Base-by-base conservation (phyloP, 2,797 vertebrate species). In the Naso thynnoides region DNA sequence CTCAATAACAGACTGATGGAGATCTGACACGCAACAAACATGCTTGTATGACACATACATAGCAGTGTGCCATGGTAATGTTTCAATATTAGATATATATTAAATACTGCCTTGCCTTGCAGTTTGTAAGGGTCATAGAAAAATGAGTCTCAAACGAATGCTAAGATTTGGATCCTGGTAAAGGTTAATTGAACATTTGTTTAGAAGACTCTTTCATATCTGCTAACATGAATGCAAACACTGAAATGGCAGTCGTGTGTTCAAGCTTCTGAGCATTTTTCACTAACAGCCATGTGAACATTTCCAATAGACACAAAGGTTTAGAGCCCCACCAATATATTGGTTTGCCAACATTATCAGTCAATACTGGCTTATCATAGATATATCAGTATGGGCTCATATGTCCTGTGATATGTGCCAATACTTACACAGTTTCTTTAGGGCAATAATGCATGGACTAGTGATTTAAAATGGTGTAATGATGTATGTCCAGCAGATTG, bases 1-100 rank as follows among this genome's bases (percentile, higher is more conserved):
- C 44, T 76, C 53, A 81, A 47, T 23, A 2, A 4, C 36, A 39
- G 60, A 41, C 24, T 57, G 53, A 36, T 36, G 33, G 8, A 47
- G 44, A 57, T 39, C 73, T 55, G 23, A 42, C 1, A 1, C 33
- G 49, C 8, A 21, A 39, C 26, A 50, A 41, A 66, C 38, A 48
- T 13, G 27, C 16, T 59, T 67, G 21, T 57, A 18, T 74, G 26
- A 41, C 14, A 9, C 54, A 41, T 7, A 13, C 21, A 29, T 36
- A 49, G 44, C 29, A 19, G 21, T 6, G 33, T 18, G 45, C 2
- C 11, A 11, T 63, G 15, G 50, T 62, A 49, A 47, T 2, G 4
- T 61, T 53, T 65, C 24, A 38, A 10, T 27, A 57, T 13, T 8
- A n/a, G 15, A 65, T 24, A 56, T 44, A 47, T 15, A 24, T 31